A percentile compares a stretch with the other conserved stretches of the same genome.
Evolutionary conservation across 2,797 vertebrate species (phyloP).

Genomic region (Neosilurus hyrtlii): DNA sequence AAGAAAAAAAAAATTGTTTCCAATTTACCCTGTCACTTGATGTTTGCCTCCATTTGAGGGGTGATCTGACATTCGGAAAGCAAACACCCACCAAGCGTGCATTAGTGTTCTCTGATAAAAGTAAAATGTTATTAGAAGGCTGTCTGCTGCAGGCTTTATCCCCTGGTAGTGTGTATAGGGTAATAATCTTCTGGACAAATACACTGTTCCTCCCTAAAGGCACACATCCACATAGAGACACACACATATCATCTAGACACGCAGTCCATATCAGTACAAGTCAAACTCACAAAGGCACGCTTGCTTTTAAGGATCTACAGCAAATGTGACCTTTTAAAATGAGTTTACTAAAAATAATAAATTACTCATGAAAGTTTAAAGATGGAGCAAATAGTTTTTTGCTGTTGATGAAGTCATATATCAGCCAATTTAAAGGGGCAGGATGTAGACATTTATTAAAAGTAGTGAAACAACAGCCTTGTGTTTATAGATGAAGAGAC

Average conservation of each 20-base stretch:
- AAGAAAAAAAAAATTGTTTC: slow-evolving; percentile 67
- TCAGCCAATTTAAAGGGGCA: slow-evolving; percentile 65
- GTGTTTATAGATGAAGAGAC: slow-evolving; percentile 53
- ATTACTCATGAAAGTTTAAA: slow-evolving; percentile 60
- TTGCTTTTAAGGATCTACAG: slow-evolving; percentile 16
- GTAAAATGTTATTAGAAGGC: slow-evolving; percentile 74
- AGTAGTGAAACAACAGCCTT: slow-evolving; percentile 64
- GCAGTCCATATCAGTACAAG: slow-evolving; percentile 4
- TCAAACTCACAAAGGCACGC: slow-evolving; percentile 6
- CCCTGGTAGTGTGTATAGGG: slow-evolving; percentile 52
- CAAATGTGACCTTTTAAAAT: slow-evolving; percentile 39
- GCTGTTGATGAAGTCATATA: slow-evolving; percentile 67
- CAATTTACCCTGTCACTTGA: slow-evolving; percentile 78
- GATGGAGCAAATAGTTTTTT: slow-evolving; percentile 56
- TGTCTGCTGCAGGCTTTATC: slow-evolving; percentile 61
- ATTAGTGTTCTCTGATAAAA: slow-evolving; percentile 76
- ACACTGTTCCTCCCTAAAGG: slow-evolving; percentile 58
- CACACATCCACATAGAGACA: slow-evolving; percentile 15
- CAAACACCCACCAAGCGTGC: slow-evolving; percentile 70
- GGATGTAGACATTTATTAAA: slow-evolving; percentile 67
- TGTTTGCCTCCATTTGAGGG: slow-evolving; percentile 75
- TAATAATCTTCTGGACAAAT: slow-evolving; percentile 78
- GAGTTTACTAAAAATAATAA: slow-evolving; percentile 43
- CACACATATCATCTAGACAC: slow-evolving; percentile 19
- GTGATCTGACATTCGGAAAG: slow-evolving; percentile 64